phyloP scores from a whole-genome alignment of 2,888 invertebrate species.

The Leptarthrus brevirostris region DNA sequence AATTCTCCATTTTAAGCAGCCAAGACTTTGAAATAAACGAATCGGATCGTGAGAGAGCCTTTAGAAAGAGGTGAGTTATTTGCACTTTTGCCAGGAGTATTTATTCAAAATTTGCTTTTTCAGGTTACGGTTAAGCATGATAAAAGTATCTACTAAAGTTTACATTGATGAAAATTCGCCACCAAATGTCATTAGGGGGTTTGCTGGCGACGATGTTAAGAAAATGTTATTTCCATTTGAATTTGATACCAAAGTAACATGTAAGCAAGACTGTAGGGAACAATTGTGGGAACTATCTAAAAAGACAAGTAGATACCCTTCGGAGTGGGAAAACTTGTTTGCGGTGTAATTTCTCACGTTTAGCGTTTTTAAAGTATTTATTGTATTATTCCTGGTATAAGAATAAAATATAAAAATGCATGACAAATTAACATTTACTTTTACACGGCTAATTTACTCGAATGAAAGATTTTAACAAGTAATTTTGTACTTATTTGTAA shows the following conservation, averaged over 20 bases:
- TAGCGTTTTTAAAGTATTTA: neutral
- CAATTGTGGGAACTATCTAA: constrained; percentile 44
- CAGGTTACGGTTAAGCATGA: constrained; percentile 14
- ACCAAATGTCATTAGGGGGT: constrained; percentile 38
- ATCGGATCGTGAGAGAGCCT: constrained; percentile 34
- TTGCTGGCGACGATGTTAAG: neutral
- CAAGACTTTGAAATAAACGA: constrained; percentile 7
- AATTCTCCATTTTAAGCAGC: neutral
- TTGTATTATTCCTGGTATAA: neutral
- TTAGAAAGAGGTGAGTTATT: constrained; percentile 38
- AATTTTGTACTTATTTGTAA: too few species aligned
- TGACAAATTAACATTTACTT: neutral
- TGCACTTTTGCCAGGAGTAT: too few species aligned
- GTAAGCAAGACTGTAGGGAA: neutral
- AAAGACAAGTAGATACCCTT: constrained; percentile 42
- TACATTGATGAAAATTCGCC: constrained; percentile 40
- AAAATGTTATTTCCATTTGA: constrained; percentile 43
- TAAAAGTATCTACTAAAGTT: constrained; percentile 36
- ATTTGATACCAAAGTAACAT: constrained; percentile 14
- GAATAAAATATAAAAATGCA: neutral
- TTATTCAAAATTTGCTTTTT: neutral
- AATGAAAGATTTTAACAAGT: too few species aligned
- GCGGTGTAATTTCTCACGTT: neutral
- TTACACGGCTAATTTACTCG: too few species aligned
- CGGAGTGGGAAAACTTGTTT: constrained; percentile 52